Base-by-base conservation (phyloP, 2,888 invertebrate genomes). In the Buathra laborator region DNA sequence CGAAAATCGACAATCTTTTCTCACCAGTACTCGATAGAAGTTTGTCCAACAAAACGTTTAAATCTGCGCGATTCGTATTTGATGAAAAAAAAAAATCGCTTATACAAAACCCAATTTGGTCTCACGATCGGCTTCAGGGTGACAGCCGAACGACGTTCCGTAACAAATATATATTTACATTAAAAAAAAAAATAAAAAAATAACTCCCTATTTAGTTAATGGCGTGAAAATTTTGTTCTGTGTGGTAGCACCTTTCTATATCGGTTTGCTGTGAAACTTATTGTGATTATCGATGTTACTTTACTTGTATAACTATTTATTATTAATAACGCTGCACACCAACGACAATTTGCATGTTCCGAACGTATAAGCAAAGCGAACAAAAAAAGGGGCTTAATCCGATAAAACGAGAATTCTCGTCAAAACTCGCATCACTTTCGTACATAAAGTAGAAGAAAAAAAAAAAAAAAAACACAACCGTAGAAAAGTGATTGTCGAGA, bases 201-300 rank as follows among this genome's bases (percentile, higher is more conserved):
- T 37, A 43, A 74, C 24, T 56, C 24, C 24, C 56, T 44, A 44
- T 48, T 75, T 78, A 70, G 59, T 44, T 59, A 66, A 76, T 84
- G 53, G 56, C 70, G 77, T 84, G 48, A 72, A 74, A 66, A 37
- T 79, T 81, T 86, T 87, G 84, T 87, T 90, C 89, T 91, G 92
- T 90, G 92, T 92, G 90, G 89, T 91, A 92, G 89, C 91, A 92
- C 89, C 85, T 91, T 88, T 81, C 70, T 88, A 80, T 90, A 87
- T 89, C 87, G 89, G 88, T 91, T 91, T 90, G 90, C 90, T 91
- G 89, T 92, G 90, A 88, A 59, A 86, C 89, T 90, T 83, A 86
- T 86, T 83, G 86, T 85, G 82, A 66, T 68, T 82, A 82, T 85
- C 82, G 82, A 85, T 85, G 85, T 85, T 74, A 80, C 64, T 81